A percentile compares a stretch with the other conserved stretches of the same genome.
Conservation (phyloP, 2,113 vertebrate species). For the Malurus elegans region DNA sequence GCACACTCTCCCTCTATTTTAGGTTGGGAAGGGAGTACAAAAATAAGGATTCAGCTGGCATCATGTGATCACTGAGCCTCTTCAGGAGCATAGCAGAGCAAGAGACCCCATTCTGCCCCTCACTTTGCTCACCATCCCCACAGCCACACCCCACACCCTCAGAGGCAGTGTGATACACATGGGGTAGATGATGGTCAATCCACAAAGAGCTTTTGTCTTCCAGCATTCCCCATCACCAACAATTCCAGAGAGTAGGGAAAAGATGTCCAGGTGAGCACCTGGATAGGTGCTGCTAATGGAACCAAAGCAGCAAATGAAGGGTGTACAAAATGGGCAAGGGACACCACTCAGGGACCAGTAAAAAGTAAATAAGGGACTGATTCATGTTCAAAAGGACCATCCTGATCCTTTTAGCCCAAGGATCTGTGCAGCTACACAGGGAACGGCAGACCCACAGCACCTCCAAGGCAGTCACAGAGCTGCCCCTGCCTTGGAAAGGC, state of each 20-base stretch:
- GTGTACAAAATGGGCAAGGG: accelerated
- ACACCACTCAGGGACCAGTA: accelerated
- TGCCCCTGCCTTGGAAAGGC: neutral
- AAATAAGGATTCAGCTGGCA: neutral
- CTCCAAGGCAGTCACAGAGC: neutral
- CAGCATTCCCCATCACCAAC: neutral
- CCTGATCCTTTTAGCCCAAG: neutral
- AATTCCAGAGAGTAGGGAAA: neutral
- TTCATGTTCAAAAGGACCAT: neutral
- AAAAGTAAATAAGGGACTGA: neutral
- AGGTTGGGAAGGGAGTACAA: neutral
- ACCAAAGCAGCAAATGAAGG: neutral
- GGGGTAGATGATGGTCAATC: neutral
- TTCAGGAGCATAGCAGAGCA: accelerated
- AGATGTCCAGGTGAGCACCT: accelerated
- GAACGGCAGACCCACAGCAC: neutral
- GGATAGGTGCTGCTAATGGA: accelerated
- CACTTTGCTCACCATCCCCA: neutral
- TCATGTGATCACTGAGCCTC: neutral
- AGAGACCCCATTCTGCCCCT: neutral
- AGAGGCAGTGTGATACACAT: accelerated
- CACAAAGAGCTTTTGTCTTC: neutral
- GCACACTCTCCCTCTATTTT: neutral
- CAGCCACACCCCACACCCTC: neutral
- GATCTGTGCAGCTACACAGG: neutral